Evolutionary conservation across 92 coral and sea anemone species (phyloP), one percentile per base, ranked within the genome.

Genomic region (Phymanthus crucifer): DNA sequence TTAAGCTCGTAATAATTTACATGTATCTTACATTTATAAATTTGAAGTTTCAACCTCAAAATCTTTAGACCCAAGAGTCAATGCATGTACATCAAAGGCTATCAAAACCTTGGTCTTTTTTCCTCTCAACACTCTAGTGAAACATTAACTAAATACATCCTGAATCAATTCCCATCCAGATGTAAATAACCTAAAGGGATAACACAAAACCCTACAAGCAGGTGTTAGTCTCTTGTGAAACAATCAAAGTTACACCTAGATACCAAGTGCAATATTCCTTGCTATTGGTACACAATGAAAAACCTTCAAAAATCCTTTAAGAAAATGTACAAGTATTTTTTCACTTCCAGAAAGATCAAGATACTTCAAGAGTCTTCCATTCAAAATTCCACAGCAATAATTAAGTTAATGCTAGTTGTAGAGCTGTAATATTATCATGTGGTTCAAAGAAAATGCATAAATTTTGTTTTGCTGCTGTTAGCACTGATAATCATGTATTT

Each of bases 121-220:
- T 11, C n/a, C n/a, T 32, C 46, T n/a, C 27, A 9, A 40, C 67
- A 56, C 26, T 64, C 57, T 77, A 77, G 81, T 77, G 47, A 77
- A 77, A 77, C 65, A 77, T 77, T 77, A 77, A 77, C 73, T 27
- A 76, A 64, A 27, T 26, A 61, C 68, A n/a, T 61, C 68, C 68
- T 61, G 68, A 29, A 29, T 61, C 10, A 27, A 61, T 61, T 27
- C 27, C 64, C 21, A 3, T 21, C 24, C 24, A 7, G 27, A 54
- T 54, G 64, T 54, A 21, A 54, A 54, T 54, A 54, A 14, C 64
- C 64, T 6, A 14, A 54, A 24, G 31, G 26, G 11, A 21, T 54
- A 24, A 21, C 64, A 54, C 64, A 54, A 54, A 21, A 43, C 10
- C 27, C 27, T 21, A n/a, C n/a, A 21, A 11, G 27, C 64, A 54